Evolutionary conservation across 2,888 invertebrate genomes (phyloP).

Genomic region (Polymixis lichenea): DNA sequence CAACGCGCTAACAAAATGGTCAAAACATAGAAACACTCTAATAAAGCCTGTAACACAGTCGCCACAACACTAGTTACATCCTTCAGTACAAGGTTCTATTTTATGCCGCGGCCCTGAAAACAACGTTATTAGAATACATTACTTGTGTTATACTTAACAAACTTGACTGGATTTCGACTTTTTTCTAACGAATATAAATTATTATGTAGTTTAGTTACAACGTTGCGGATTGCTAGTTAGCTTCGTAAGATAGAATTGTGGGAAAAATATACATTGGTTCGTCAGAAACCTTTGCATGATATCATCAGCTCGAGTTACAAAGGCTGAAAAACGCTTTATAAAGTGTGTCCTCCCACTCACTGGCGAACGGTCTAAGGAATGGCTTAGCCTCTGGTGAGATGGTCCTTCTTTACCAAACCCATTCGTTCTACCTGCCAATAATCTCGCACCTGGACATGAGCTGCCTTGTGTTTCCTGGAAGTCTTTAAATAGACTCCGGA

Average conservation of each 20-base stretch:
- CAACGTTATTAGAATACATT: conserved; percentile 53
- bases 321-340: no score
- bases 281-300: no score
- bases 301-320: no score
- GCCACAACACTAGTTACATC: conserved; percentile 38
- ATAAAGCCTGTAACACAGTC: conserved; percentile 16
- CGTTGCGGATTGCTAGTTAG: neutral
- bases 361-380: no score
- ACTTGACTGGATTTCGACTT: conserved; percentile 36
- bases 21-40: conserved; percentile 13
- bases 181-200: conserved; percentile 32
- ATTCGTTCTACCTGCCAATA: no score
- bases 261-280: neutral
- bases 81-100: conserved; percentile 50
- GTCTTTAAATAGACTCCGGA: no score
- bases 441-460: no score
- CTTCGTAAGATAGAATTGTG: neutral
- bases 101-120: conserved; percentile 41
- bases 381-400: no score
- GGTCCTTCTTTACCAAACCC: no score
- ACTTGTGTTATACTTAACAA: conserved; percentile 40
- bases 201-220: neutral
- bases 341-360: no score
- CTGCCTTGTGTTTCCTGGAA: no score
- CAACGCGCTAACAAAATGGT: neutral